Conservation (phyloP, 2,888 invertebrate genomes). For the Sericinus montela region DNA sequence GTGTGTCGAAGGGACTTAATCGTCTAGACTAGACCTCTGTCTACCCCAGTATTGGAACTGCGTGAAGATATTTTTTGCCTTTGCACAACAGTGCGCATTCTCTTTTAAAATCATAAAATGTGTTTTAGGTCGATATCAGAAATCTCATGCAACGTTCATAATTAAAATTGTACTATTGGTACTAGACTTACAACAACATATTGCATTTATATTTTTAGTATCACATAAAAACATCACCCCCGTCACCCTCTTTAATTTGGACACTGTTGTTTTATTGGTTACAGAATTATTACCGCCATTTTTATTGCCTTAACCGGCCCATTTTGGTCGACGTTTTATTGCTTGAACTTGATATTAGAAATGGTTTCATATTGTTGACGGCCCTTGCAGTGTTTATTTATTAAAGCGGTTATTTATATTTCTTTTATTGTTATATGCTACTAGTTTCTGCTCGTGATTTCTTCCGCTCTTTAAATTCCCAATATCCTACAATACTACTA, state of each 20-base stretch:
- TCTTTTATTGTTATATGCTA: too few species aligned
- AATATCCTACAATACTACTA: too few species aligned
- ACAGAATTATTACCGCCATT: conserved; percentile 52
- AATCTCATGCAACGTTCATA: neutral
- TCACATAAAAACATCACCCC: conserved; percentile 55
- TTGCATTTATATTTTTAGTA: conserved; percentile 51
- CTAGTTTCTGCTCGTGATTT: too few species aligned
- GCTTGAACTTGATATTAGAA: conserved; percentile 16
- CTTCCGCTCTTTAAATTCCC: too few species aligned
- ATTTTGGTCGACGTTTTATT: conserved; percentile 40
- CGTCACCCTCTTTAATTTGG: conserved; percentile 58
- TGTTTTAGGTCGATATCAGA: too few species aligned
- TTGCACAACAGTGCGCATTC: too few species aligned
- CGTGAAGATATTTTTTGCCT: too few species aligned
- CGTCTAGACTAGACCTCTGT: too few species aligned
- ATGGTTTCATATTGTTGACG: conserved; percentile 15
- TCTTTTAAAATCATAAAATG: too few species aligned
- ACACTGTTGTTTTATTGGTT: conserved; percentile 45
- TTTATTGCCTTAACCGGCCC: conserved; percentile 35
- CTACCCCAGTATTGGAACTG: too few species aligned
- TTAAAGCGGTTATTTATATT: neutral
- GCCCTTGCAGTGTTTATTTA: conserved; percentile 1
- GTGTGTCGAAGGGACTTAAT: too few species aligned
- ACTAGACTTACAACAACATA: conserved; percentile 24
- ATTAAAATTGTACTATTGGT: neutral